Evolutionary conservation across 2,888 invertebrate genomes (phyloP), one percentile per base, ranked within the genome.

Genomic region (Cremastobaeus sp.): DNA sequence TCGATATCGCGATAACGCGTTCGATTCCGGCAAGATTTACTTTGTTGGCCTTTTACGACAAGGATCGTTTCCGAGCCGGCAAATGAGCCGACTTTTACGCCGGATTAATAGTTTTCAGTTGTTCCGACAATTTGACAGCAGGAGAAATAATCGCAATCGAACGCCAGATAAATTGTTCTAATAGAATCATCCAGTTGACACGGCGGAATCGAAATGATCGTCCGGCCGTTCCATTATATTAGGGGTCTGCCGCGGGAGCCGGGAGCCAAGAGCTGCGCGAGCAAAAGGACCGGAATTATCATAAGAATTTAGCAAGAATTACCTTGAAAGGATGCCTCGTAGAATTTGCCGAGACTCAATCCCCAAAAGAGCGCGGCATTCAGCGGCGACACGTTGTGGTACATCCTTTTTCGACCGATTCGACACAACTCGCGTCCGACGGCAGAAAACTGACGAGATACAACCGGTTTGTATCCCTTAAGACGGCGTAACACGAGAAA

Each of bases 301-400:
- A 71, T 71, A 69, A 60, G 73, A 62, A 62, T 68, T 69, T 69
- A 69, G 60, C 47, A 54, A 60, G 60, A 69, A 69, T 70, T 70
- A 74, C 76, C 76, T 76, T 71, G 74, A 15, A 69, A 65, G 65
- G 71, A 57, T 43, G 60, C 41, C 50, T 72, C 74, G 55, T 70
- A 70, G 59, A 78, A 74, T 65, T 80, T 78, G 34, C 77, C 78
- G 69, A 80, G 77, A 20, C 77, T 75, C 50, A 86, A 75, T 73
- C 81, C 82, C 87, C 87, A 87, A 39, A 86, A 82, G 43, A 87
- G 81, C 21, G 85, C 82, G 55, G 87, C 80, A 77, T 86, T 84
- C 48, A 79, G 45, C 65, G 77, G 77, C 32, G 73, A 70, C 62
- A 83, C 80, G 79, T 85, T 85, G 77, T 86, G 87, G 78, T 86